These are phyloP conservation scores for Lucilia cuprina DNA, from an alignment of 1,140 invertebrate species.

Conservation along the genomic window DNA sequence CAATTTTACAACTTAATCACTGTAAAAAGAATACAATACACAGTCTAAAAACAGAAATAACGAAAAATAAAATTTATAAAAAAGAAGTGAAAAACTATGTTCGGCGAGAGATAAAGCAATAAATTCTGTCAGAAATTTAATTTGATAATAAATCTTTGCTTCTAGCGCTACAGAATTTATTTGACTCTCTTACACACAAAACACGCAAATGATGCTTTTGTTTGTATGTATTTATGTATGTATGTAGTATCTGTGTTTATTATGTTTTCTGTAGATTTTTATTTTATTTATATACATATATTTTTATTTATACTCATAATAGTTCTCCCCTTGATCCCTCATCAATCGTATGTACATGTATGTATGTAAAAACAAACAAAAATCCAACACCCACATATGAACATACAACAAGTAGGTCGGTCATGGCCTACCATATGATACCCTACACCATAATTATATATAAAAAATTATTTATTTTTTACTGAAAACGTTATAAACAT, in stretches of 20 bases:
- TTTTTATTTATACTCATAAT: slow-evolving; percentile 17
- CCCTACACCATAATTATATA: too few relatives aligned
- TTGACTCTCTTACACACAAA: slow-evolving; percentile 53
- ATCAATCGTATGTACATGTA: slow-evolving; percentile 12
- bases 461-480: too few relatives aligned
- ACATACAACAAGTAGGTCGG: too few relatives aligned
- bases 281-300: slow-evolving; percentile 14
- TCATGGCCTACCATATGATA: too few relatives aligned
- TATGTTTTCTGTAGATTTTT: slow-evolving; percentile 19
- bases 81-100: slow-evolving; percentile 53
- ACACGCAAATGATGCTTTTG: slow-evolving; percentile 31
- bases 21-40: slow-evolving; percentile 30
- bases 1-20: not conserved
- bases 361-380: not conserved
- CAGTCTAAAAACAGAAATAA: slow-evolving; percentile 42
- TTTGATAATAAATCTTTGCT: slow-evolving; percentile 64
- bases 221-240: too few relatives aligned
- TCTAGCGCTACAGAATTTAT: slow-evolving; percentile 63
- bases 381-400: slow-evolving; percentile 16
- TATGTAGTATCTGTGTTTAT: not conserved
- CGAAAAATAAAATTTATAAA: slow-evolving; percentile 42
- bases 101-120: slow-evolving; percentile 63
- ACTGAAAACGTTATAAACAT: too few relatives aligned
- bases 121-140: slow-evolving; percentile 64
- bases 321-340: not conserved